Percentiles rank a stretch among this genome's conserved stretches.
Evolutionary conservation across 2,797 vertebrate genomes (phyloP).

Genomic region (Melopsittacus undulatus): DNA sequence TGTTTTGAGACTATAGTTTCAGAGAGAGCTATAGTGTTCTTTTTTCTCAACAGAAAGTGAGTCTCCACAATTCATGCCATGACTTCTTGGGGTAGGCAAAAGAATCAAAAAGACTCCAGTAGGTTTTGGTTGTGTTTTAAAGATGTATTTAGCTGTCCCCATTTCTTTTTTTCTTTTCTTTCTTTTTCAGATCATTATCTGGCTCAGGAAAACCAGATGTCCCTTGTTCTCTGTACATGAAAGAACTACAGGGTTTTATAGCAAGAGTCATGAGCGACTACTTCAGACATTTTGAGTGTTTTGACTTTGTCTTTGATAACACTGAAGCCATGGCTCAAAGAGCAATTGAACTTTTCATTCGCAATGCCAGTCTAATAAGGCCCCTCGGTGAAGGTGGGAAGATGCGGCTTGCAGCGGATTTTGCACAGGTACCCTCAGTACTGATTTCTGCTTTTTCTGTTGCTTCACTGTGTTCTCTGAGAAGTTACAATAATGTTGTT

Average conservation of each 20-base stretch:
- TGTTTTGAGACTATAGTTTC: not conserved
- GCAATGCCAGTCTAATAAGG: slow-evolving; percentile 89
- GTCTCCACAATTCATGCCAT: not conserved
- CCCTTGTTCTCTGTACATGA: slow-evolving; percentile 97
- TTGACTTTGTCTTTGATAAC: slow-evolving; percentile 91
- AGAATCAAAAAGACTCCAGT: not conserved
- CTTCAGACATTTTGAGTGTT: slow-evolving; percentile 91
- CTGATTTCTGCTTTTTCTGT: not conserved
- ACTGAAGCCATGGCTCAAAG: slow-evolving; percentile 90
- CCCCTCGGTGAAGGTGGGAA: slow-evolving; percentile 94
- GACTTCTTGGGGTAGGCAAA: not conserved
- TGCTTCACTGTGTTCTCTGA: not conserved
- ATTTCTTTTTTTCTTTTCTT: slow-evolving; percentile 15
- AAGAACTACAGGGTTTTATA: slow-evolving; percentile 96
- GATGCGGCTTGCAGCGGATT: slow-evolving; percentile 94
- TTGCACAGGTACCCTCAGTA: slow-evolving; percentile 86
- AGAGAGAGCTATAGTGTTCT: not conserved
- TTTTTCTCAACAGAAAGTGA: slow-evolving; percentile 28
- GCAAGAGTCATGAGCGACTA: slow-evolving; percentile 91
- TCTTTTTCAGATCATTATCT: slow-evolving; percentile 79
- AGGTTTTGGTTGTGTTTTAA: slow-evolving; percentile 14
- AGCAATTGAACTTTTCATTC: slow-evolving; percentile 90
- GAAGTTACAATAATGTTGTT: not conserved
- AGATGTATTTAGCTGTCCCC: slow-evolving; percentile 1
- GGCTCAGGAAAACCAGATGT: slow-evolving; percentile 84